phyloP scores from a whole-genome alignment of 2,113 vertebrate genomes.

The Megaceryle torquata region DNA sequence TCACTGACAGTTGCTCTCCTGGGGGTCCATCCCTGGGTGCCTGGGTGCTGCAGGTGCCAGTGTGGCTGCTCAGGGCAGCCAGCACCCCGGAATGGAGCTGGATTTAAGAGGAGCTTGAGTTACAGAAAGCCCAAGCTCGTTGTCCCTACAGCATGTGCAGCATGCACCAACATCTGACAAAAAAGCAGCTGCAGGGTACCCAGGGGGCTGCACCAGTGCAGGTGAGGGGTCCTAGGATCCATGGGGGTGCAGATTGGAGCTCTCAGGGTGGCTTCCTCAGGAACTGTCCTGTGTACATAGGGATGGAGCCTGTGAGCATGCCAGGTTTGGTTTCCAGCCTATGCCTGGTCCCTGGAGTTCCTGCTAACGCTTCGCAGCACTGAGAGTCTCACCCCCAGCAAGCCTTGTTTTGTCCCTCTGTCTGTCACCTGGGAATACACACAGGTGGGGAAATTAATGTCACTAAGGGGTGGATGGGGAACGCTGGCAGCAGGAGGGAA shows the following conservation, averaged over 20 bases:
- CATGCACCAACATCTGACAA: background rate
- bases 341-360: background rate
- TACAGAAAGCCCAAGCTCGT: rapidly evolving
- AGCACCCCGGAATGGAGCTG: rapidly evolving
- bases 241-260: background rate
- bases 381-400: background rate
- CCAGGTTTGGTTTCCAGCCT: background rate
- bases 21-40: rapidly evolving
- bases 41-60: background rate
- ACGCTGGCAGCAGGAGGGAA: background rate
- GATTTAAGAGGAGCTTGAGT: background rate
- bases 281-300: rapidly evolving
- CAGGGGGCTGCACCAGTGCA: background rate
- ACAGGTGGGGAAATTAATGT: background rate
- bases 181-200: no score
- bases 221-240: background rate
- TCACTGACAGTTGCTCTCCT: background rate
- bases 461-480: background rate
- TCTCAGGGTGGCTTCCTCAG: background rate
- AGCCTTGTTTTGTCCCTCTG: background rate
- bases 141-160: background rate
- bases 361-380: rapidly evolving
- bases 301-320: rapidly evolving
- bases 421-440: rapidly evolving
- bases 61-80: rapidly evolving